These are phyloP conservation scores for Aphelenchoides bicaudatus DNA, from an alignment of 2,888 invertebrate species.

Conservation along the genomic window DNA sequence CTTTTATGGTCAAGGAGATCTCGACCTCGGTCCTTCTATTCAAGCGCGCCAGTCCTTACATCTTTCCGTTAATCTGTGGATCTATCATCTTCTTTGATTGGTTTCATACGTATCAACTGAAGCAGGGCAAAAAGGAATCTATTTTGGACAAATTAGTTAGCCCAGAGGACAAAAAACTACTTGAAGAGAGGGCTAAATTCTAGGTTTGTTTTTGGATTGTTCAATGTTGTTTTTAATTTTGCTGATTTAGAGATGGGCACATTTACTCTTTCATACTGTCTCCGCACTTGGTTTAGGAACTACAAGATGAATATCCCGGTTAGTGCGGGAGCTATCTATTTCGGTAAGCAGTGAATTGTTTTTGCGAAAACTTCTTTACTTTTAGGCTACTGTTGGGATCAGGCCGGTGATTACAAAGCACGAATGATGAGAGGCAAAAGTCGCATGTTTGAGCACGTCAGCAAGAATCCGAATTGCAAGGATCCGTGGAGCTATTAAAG, in stretches of 20 bases:
- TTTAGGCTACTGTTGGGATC: constrained; percentile 42
- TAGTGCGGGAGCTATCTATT: constrained; percentile 37
- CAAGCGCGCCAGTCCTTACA: constrained; percentile 19
- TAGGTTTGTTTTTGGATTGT: constrained; percentile 4
- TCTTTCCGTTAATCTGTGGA: constrained; percentile 21
- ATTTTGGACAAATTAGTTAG: constrained; percentile 30
- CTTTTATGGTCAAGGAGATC: constrained; percentile 22
- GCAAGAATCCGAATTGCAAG: constrained; percentile 31
- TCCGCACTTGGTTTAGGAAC: constrained; percentile 28
- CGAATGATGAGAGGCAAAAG: constrained; percentile 54
- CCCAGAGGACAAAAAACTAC: constrained; percentile 5
- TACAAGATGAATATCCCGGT: constrained; percentile 37
- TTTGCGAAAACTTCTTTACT: constrained; percentile 8
- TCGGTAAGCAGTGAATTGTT: constrained; percentile 31
- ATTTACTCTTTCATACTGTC: constrained; percentile 44
- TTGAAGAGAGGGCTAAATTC: not conserved
- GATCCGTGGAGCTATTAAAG: constrained; percentile 46
- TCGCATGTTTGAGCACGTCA: constrained; percentile 42
- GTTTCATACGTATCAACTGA: constrained; percentile 55
- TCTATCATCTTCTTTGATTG: constrained; percentile 49
- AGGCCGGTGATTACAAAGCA: constrained; percentile 40
- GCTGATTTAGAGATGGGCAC: constrained; percentile 38
- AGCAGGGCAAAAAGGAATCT: constrained; percentile 41
- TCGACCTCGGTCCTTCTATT: constrained; percentile 17
- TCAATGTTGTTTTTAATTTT: not conserved